phyloP scores from a whole-genome alignment of 1,140 invertebrate genomes.

The Pseudomyrmex cubaensis region DNA sequence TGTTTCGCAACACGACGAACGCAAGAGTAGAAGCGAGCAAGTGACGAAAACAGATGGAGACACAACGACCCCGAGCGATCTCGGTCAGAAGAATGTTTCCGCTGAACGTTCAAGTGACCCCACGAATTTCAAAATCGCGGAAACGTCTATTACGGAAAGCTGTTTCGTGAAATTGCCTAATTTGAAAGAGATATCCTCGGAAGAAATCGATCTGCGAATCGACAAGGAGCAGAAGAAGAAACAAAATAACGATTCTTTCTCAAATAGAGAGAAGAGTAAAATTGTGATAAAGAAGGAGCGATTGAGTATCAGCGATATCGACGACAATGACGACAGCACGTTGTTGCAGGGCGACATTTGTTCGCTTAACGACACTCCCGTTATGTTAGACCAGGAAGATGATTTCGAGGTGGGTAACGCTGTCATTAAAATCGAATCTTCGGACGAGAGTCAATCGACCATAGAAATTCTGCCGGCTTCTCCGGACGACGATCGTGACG shows the following conservation, averaged over 20 bases:
- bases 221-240: neutral
- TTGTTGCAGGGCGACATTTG: neutral
- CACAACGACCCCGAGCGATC: neutral
- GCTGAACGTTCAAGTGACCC: neutral
- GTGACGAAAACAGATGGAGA: neutral
- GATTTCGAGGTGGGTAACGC: constrained; percentile 60
- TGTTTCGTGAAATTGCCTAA: neutral
- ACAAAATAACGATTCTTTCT: constrained; percentile 11
- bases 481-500: constrained; percentile 69
- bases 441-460: constrained; percentile 82
- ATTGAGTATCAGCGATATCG: constrained; percentile 22
- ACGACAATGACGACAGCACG: constrained; percentile 6
- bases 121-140: constrained; percentile 17
- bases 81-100: neutral
- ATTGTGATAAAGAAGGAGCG: constrained; percentile 40
- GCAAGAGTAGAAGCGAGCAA: neutral
- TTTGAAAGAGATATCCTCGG: neutral
- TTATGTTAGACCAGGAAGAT: neutral
- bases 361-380: constrained; percentile 23
- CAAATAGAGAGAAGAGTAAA: neutral
- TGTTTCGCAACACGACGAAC: neutral
- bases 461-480: constrained; percentile 82
- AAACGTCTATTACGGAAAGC: neutral
- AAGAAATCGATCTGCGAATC: neutral
- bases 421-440: constrained; percentile 82